Base-by-base conservation (phyloP, 2,797 vertebrate species). In the Threskiornis aethiopicus region DNA sequence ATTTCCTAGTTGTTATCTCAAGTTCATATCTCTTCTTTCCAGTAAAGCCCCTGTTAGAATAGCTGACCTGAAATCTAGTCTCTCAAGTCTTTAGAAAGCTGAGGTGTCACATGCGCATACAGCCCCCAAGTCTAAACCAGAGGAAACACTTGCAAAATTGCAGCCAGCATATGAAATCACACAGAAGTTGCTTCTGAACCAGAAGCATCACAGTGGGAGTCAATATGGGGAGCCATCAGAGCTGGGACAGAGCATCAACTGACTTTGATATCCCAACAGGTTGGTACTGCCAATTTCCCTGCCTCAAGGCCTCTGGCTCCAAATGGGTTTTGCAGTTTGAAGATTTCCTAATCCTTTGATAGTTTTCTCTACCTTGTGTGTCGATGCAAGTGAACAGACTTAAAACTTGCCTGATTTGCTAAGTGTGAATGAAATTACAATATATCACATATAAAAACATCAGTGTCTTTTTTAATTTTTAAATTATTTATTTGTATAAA, bases 81-180 rank as follows among this genome's bases (percentile, higher is more conserved):
- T 52, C 24, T 73, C 41, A 24, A 24, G 8, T 4, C 52, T 79
- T 75, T 33, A 47, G n/a, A 73, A 44, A 58, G 24, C 29, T 44
- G 47, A 69, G 24, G 41, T 75, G 26, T 16, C 35, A 42, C 47
- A n/a, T 3, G 6, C 17, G 19, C 29, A 20, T 10, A 11, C 4
- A 6, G 5, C 0, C 11, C 18, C 6, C 20, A n/a, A 5, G 26
- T 70, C 28, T 49, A 39, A 78, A 62, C 0, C 0, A 55, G 31
- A 52, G 20, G 9, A 67, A 93, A 49, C 9, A 19, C 28, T 61
- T 67, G n/a, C 33, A 57, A 39, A 67, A n/a, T n/a, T 51, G 6
- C 42, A 62, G 21, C 13, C 44, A 29, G 5, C 7, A 11, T 18
- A 51, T 49, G 19, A 58, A 82, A 55, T 16, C 4, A 55, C 55